Conservation (phyloP, 1,140 invertebrate species). For the Ostrea edulis region DNA sequence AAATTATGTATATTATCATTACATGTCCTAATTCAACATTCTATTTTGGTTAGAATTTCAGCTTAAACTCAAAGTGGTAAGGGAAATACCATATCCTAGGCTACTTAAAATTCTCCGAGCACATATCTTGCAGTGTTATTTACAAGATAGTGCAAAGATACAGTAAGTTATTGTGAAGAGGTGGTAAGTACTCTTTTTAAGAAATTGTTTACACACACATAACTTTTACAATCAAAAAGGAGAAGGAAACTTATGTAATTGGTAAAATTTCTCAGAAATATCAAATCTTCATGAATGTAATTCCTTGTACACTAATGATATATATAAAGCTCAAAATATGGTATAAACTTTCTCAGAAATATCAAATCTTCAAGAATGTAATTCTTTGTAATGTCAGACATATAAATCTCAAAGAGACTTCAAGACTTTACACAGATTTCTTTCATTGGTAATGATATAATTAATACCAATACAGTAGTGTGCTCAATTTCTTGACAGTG, state of each 20-base stretch:
- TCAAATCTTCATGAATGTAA: neutral
- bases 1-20: too few relatives aligned
- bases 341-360: neutral
- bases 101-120: neutral
- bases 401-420: neutral
- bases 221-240: neutral
- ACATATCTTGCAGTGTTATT: neutral
- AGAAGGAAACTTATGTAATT: neutral
- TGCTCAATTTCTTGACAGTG: too few relatives aligned
- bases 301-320: neutral
- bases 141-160: slow-evolving; percentile 9
- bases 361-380: neutral
- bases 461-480: too few relatives aligned
- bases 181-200: neutral
- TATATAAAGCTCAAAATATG: too few relatives aligned
- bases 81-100: neutral
- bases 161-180: neutral
- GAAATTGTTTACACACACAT: slow-evolving; percentile 7
- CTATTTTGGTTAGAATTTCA: too few relatives aligned
- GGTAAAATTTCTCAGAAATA: neutral
- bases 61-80: neutral
- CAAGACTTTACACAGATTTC: too few relatives aligned
- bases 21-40: too few relatives aligned
- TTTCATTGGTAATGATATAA: too few relatives aligned
- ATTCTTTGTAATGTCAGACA: neutral